phyloP scores from a whole-genome alignment of 2,797 vertebrate species.

The Pangasius macronema region DNA sequence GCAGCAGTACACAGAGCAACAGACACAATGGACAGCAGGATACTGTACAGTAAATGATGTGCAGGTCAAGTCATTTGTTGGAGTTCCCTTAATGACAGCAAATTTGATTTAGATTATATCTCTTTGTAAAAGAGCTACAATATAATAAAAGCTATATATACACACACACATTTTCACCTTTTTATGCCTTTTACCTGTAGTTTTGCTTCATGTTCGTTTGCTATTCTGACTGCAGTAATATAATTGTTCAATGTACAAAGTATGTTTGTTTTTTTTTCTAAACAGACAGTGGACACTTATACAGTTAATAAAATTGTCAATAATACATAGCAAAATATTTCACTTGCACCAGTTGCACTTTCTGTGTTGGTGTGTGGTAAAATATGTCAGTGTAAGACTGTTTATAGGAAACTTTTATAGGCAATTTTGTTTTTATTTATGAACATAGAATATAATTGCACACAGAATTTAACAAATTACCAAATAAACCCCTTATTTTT shows the following conservation, averaged over 20 bases:
- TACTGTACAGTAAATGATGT: slow-evolving; percentile 2
- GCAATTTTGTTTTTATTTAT: slow-evolving; percentile 27
- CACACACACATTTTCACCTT: not conserved
- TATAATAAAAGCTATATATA: too few relatives aligned
- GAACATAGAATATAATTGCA: slow-evolving; percentile 7
- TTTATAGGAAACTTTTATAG: not conserved
- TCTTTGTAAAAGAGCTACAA: slow-evolving; percentile 13
- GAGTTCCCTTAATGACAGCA: not conserved
- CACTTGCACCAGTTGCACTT: slow-evolving; percentile 21
- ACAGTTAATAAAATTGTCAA: slow-evolving; percentile 1
- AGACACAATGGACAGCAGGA: slow-evolving; percentile 2
- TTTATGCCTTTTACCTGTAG: slow-evolving; percentile 12
- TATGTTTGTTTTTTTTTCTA: slow-evolving; percentile 1
- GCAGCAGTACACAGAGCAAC: slow-evolving; percentile 1
- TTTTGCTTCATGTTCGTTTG: slow-evolving; percentile 3
- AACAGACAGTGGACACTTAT: not conserved
- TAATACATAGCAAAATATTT: slow-evolving; percentile 19
- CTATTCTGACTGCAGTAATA: slow-evolving; percentile 19
- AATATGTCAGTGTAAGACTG: slow-evolving; percentile 15
- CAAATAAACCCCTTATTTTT: slow-evolving; percentile 23
- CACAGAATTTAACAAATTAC: slow-evolving; percentile 2
- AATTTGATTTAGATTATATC: slow-evolving; percentile 14
- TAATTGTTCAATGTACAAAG: slow-evolving; percentile 40
- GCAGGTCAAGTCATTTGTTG: not conserved
- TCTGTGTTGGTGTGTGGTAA: not conserved